A percentile compares a stretch with the other conserved stretches of the same genome.
phyloP scores from a whole-genome alignment of 2,888 invertebrate genomes.

The Silvanus unidentatus region DNA sequence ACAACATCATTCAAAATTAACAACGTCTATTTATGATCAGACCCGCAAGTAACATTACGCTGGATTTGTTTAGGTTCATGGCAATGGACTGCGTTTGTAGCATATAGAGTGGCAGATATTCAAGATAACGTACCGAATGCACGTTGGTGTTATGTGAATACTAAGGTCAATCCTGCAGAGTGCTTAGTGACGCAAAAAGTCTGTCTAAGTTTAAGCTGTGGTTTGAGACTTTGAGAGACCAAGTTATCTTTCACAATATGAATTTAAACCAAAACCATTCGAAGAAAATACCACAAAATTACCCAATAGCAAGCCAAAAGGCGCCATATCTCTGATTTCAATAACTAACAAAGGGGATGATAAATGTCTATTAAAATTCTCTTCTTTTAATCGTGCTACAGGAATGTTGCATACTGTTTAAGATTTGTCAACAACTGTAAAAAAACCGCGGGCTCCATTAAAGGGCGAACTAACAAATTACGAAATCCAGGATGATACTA shows the following conservation, averaged over 20 bases:
- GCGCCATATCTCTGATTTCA: not conserved
- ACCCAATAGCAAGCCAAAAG: not conserved
- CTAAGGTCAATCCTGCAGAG: conserved; percentile 12
- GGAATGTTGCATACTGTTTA: not conserved
- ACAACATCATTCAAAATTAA: not conserved
- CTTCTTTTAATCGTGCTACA: not conserved
- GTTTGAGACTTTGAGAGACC: conserved; percentile 15
- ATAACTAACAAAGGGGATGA: not conserved
- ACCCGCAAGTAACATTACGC: conserved; percentile 15
- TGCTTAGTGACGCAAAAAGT: conserved; percentile 15
- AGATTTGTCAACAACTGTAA: not conserved
- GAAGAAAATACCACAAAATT: not conserved
- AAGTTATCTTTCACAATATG: not conserved
- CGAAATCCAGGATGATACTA: conserved; percentile 2
- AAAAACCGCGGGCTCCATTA: not conserved
- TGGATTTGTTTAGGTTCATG: conserved; percentile 9
- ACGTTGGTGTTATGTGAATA: conserved; percentile 17
- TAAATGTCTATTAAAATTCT: not conserved
- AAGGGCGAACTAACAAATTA: not conserved
- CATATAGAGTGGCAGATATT: conserved; percentile 22
- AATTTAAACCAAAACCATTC: not conserved
- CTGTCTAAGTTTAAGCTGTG: conserved; percentile 7
- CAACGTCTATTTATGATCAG: not conserved
- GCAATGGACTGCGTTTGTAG: conserved; percentile 23
- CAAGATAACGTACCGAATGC: conserved; percentile 9